Evolutionary conservation across 2,888 invertebrate genomes (phyloP).

Genomic region (Patella pellucida): DNA sequence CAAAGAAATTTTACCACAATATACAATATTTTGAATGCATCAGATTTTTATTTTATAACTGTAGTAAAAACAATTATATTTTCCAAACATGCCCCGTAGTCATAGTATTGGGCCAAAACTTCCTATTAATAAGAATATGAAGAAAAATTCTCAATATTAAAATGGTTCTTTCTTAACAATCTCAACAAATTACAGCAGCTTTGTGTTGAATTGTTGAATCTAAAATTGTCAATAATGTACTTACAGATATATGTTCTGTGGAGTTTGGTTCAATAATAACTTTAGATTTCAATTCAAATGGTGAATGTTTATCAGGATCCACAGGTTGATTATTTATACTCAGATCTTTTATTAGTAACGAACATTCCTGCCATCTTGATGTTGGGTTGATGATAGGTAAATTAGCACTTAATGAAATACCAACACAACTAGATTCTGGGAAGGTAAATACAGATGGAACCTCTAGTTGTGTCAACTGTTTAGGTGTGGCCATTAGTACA

Average conservation of each 20-base stretch:
- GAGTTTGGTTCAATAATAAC: conserved; percentile 53
- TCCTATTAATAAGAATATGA: no score
- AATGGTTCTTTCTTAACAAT: no score
- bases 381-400: conserved; percentile 55
- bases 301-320: conserved; percentile 28
- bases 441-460: conserved; percentile 53
- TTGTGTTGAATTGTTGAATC: neutral
- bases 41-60: no score
- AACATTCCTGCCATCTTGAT: conserved; percentile 54
- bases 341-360: conserved; percentile 40
- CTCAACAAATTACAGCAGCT: no score
- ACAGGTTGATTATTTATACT: conserved; percentile 34
- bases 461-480: conserved; percentile 25
- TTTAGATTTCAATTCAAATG: conserved; percentile 55
- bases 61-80: no score
- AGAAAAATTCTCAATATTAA: no score
- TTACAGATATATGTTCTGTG: conserved; percentile 52
- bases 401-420: conserved; percentile 48
- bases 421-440: conserved; percentile 57
- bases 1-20: no score
- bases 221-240: conserved; percentile 15
- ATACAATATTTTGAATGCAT: no score
- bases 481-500: conserved; percentile 17
- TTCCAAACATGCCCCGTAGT: no score
- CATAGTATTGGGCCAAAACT: no score